Evolutionary conservation across 2,113 vertebrate genomes (phyloP), one percentile per base, ranked within the genome.

Genomic region (Eidolon helvum): DNA sequence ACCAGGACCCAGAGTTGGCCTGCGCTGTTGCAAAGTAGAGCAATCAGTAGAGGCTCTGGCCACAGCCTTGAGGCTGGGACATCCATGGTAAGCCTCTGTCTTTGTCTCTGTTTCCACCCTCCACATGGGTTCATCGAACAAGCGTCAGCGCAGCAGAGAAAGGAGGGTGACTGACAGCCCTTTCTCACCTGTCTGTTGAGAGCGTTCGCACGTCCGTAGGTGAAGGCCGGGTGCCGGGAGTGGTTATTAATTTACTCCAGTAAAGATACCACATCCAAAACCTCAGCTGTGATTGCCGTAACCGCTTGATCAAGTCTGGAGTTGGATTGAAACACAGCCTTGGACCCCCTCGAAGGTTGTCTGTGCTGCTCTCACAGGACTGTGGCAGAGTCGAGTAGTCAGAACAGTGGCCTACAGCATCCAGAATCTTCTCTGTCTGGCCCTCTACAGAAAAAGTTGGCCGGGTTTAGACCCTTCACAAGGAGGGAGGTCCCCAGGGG

Each of bases 291-390:
- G 78, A 91, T 83, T 91, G 75, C 55, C 48, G 10, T 92, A 87
- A 84, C 86, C 57, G 61, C 45, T 35, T 91, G 59, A 88, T 96
- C 79, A 91, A 90, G 74, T 86, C 87, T 87, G 63, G 61, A 84
- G 55, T 15, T 4, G 33, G 59, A 43, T 68, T 69, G 74, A 18
- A 90, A 87, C n/a, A 22, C 15, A 24, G 7, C 10, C 43, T 38
- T 19, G 28, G 10, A 22, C 21, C 33, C 78, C 7, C 22, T 19
- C 71, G 4, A 21, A n/a, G 22, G 55, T 74, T 35, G 18, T 21
- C 77, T 35, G 7, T 19, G 15, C 68, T 48, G 21, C 90, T 83
- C 45, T 35, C 18, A n/a, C 2, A 4, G 35, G 14, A 18, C 38
- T 18, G 1, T 33, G 59, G 14, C 33, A 65, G 28, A 65, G 21